Evolutionary conservation across 2,888 invertebrate species (phyloP), one percentile per base, ranked within the genome.

Genomic region (Thera obeliscata): DNA sequence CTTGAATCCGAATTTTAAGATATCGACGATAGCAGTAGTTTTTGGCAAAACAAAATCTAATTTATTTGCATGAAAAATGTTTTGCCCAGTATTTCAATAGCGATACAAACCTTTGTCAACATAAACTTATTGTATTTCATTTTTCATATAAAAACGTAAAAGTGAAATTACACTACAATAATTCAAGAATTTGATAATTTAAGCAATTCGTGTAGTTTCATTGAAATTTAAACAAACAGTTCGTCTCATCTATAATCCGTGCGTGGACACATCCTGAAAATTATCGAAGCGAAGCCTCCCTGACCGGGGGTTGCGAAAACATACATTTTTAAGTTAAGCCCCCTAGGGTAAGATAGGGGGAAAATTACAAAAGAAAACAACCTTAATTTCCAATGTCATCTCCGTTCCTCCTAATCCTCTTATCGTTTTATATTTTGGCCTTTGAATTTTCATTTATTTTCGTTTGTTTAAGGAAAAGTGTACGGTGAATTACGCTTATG

Each of bases 311-410:
- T 79, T 76, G 77, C 70, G 83, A 83, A 86, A 86, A 87, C 91
- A 91, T 92, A 91, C 91, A 92, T 93, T 92, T 91, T 91, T 91
- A 93, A 93, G 89, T 87, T 83, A 76, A 78, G 84, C 85, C 81
- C 81, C 82, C 81, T 81, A 81, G 83, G 92, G 89, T 85, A 90
- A 87, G 85, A 87, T 81, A 89, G 91, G 91, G 73, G 86, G 89
- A 87, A 88, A 91, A 93, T 93, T 92, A 93, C 93, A 93, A 93
- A 93, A 90, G 91, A 92, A 93, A 93, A 93, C 92, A 92, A 85
- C 92, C 93, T 93, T 93, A 93, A 93, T 93, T 93, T 93, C 93
- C 92, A 93, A 92, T 92, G 93, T 93, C 93, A 93, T 93, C 92
- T 93, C 93, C 92, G 92, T 88, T 90, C 90, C 89, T 86, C 89